Base-by-base conservation (phyloP, 37 sponge, comb jelly and placozoan genomes). In the Bolinopsis microptera region DNA sequence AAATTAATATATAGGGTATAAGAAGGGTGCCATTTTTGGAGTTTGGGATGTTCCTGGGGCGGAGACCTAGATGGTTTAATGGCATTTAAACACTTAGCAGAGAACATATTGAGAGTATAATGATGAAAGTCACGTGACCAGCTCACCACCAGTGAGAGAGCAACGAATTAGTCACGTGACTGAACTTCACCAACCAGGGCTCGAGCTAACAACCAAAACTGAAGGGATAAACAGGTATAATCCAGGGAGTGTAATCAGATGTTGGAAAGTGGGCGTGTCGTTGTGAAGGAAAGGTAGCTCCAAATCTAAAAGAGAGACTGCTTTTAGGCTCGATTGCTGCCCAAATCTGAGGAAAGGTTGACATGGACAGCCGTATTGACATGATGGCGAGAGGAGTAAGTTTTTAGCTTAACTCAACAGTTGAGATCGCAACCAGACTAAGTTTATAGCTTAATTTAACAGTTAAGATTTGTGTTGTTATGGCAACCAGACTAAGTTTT, bases 31-130 rank as follows among this genome's bases (percentile, higher is more conserved):
- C 61, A 48, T 48, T 48, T 48, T 48, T 48, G 61, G 61, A 48
- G 61, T 48, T 48, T 48, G 61, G 61, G 61, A 18, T 48, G 61
- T 48, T 13, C 61, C 5, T 48, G 61, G 61, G 61, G 61, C 61
- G 13, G 5, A n/a, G 9, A 18, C 61, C 61, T 5, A 13, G 61
- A 48, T 48, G 61, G 61, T 48, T 48, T 48, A 48, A 48, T 48
- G 61, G 61, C 61, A 48, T 48, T 48, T 48, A 48, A 48, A 48
- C 61, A 48, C 61, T 48, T 48, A 48, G 61, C 61, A 48, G 9
- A 48, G 61, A 48, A 48, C 13, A 32, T 77, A 77, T 77, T 32
- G 80, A 32, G 80, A 77, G 80, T 77, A 77, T 77, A 77, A 77
- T 77, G 80, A 77, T 13, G 61, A 13, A 48, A 48, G 61, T 48